phyloP scores from a whole-genome alignment of 2,797 vertebrate species.

The Sylvia borin region DNA sequence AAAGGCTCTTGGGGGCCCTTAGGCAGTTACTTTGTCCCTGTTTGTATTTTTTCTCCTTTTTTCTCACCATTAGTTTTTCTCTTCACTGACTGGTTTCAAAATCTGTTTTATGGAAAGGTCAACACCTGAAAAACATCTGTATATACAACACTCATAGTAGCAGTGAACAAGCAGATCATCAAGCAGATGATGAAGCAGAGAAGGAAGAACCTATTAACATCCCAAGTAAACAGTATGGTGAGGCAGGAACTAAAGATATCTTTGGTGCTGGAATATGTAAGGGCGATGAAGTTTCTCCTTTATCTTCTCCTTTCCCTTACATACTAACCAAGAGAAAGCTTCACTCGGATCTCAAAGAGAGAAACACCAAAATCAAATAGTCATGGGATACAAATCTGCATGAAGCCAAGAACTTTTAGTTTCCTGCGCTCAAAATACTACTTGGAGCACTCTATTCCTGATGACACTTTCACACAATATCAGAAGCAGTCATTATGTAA shows the following conservation, averaged over 20 bases:
- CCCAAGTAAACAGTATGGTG: background rate
- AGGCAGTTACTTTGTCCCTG: no score
- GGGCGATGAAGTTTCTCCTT: background rate
- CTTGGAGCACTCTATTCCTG: background rate
- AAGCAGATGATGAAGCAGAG: background rate
- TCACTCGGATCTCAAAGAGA: background rate
- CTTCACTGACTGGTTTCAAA: background rate
- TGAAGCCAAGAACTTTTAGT: background rate
- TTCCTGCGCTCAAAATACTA: background rate
- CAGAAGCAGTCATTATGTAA: accelerated
- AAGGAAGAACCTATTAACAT: background rate
- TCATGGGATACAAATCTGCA: background rate
- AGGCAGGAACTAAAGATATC: background rate
- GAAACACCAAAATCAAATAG: background rate
- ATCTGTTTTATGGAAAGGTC: background rate
- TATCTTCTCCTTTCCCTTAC: background rate
- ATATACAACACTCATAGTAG: background rate
- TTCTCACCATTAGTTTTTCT: background rate
- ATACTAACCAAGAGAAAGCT: background rate
- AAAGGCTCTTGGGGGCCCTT: background rate
- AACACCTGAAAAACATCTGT: background rate
- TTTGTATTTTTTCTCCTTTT: background rate
- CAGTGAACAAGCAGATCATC: background rate
- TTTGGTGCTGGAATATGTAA: background rate
- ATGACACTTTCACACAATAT: background rate